Percentiles rank a stretch among this genome's conserved stretches.
Conservation (phyloP, 2,888 invertebrate species). For the Drosophila atripex region DNA sequence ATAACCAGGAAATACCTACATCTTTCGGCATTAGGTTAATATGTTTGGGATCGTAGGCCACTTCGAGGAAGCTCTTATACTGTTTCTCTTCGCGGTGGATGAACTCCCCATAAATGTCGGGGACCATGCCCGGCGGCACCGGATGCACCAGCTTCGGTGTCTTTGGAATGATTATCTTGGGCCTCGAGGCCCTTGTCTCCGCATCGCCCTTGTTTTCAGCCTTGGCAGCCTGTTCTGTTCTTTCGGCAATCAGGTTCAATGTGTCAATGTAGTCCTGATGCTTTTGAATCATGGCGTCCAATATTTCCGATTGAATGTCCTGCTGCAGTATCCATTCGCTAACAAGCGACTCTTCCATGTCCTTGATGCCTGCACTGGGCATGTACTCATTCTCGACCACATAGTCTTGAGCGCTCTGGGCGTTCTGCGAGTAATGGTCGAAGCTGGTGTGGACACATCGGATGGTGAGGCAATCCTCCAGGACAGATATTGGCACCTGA, state of each 20-base stretch:
- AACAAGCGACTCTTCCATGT: slow-evolving; percentile 58
- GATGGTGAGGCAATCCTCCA: slow-evolving; percentile 71
- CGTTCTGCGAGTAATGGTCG: slow-evolving; percentile 71
- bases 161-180: slow-evolving; percentile 41
- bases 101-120: slow-evolving; percentile 67
- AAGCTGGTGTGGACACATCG: slow-evolving; percentile 74
- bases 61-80: slow-evolving; percentile 54
- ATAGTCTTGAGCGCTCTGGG: slow-evolving; percentile 56
- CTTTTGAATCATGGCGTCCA: slow-evolving; percentile 47
- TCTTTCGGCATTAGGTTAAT: slow-evolving; percentile 47
- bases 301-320: slow-evolving; percentile 62
- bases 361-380: slow-evolving; percentile 51
- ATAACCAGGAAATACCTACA: slow-evolving; percentile 47
- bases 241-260: slow-evolving; percentile 42
- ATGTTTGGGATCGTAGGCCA: background rate
- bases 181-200: background rate
- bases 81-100: slow-evolving; percentile 61
- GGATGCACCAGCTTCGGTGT: slow-evolving; percentile 55
- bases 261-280: slow-evolving; percentile 66
- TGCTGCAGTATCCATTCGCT: slow-evolving; percentile 71
- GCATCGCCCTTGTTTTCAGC: slow-evolving; percentile 5
- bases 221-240: slow-evolving; percentile 31
- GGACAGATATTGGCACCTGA: slow-evolving; percentile 68
- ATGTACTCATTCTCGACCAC: slow-evolving; percentile 6
- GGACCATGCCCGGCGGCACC: slow-evolving; percentile 56